Conservation (phyloP, 2,888 invertebrate species). For the Pterobdella sp. region DNA sequence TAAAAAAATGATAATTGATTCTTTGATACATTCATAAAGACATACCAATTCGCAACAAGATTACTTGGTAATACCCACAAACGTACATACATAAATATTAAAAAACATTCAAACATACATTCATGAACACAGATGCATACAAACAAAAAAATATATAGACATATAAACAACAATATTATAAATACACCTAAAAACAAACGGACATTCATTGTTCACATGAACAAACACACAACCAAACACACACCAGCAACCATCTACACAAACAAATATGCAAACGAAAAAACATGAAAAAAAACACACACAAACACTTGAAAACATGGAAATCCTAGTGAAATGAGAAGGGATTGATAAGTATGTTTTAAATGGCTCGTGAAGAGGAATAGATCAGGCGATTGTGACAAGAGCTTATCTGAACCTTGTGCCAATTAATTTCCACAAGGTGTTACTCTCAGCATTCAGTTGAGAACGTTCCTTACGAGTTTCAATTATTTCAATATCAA, state of each 20-base stretch:
- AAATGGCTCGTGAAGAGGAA: background rate
- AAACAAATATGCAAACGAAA: background rate
- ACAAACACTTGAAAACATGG: background rate
- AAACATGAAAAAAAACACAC: background rate
- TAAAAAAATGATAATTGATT: no score
- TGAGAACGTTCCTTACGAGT: no score
- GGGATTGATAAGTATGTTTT: background rate
- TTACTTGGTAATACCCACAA: no score
- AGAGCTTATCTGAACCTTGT: no score
- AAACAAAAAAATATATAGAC: background rate
- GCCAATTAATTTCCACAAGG: no score
- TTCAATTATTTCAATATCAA: no score
- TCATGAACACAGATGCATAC: constrained; percentile 1
- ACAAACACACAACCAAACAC: background rate
- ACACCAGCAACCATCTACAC: background rate
- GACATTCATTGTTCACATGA: background rate
- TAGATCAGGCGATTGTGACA: no score
- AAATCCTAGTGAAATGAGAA: background rate
- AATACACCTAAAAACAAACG: background rate
- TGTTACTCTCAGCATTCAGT: no score
- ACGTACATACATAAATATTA: background rate
- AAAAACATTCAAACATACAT: background rate
- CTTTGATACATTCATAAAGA: no score
- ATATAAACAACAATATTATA: background rate
- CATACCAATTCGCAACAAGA: no score